Evolutionary conservation across 2,797 vertebrate species (phyloP).

Genomic region (Tinamus major): DNA sequence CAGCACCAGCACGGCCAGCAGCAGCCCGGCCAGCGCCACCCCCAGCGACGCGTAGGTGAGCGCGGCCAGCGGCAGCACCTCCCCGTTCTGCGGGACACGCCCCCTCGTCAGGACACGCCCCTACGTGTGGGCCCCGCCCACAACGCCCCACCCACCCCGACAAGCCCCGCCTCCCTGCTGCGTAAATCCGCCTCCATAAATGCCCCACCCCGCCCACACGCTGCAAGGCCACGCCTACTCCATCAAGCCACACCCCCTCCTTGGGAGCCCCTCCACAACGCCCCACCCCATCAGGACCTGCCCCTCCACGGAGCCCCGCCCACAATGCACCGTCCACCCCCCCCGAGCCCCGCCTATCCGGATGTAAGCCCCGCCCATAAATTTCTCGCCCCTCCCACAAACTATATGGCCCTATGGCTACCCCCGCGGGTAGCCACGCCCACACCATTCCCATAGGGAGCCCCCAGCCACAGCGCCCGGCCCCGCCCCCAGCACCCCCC

Average conservation of each 20-base stretch:
- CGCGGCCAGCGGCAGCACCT: conserved; percentile 91
- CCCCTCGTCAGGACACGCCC: neutral
- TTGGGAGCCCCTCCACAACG: no score
- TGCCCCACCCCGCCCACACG: no score
- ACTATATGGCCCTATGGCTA: no score
- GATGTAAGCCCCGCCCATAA: no score
- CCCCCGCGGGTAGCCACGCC: neutral
- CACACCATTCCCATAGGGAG: neutral
- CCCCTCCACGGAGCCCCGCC: no score
- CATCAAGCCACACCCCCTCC: neutral
- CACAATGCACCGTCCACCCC: no score
- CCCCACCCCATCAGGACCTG: no score
- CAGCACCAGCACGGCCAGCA: conserved; percentile 89
- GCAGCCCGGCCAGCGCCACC: conserved; percentile 88
- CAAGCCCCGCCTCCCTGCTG: no score
- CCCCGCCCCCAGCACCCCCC: neutral
- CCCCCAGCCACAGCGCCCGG: neutral
- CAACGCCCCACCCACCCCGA: neutral
- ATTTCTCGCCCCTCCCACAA: no score
- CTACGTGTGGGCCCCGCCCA: neutral
- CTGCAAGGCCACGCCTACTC: no score
- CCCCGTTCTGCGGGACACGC: conserved; percentile 85
- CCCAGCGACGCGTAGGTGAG: conserved; percentile 90
- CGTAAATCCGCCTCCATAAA: neutral
- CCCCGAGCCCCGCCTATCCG: no score